phyloP scores from a whole-genome alignment of 2,888 invertebrate genomes.

The Panzeria rudis region DNA sequence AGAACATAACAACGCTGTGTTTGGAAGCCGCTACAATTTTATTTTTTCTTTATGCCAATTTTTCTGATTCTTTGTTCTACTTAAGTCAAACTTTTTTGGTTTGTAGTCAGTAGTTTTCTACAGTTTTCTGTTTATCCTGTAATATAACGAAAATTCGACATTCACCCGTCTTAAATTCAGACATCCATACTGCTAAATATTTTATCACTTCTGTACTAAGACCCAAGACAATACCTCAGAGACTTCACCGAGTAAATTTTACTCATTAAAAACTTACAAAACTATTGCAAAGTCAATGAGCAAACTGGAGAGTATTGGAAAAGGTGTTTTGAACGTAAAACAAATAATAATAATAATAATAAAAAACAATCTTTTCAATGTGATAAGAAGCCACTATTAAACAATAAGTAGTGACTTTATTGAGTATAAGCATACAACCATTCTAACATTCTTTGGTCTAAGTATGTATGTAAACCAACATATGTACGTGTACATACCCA shows the following conservation, averaged over 20 bases:
- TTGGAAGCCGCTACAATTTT: no score
- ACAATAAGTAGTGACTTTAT: conserved; percentile 54
- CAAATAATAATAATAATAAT: conserved; percentile 35
- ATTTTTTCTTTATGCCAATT: no score
- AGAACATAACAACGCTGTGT: no score
- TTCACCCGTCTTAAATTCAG: no score
- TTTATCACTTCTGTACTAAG: not conserved
- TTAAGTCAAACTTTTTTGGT: no score
- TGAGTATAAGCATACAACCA: conserved; percentile 45
- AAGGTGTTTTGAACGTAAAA: conserved; percentile 56
- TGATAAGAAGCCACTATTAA: conserved; percentile 74
- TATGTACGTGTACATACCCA: conserved; percentile 1
- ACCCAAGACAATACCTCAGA: conserved; percentile 3
- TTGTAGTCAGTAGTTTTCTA: no score
- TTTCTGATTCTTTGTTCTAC: no score
- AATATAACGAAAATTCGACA: no score
- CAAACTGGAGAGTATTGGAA: conserved; percentile 21
- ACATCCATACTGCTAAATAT: not conserved
- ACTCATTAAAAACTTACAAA: not conserved
- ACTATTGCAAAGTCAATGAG: conserved; percentile 17
- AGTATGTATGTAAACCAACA: conserved; percentile 24
- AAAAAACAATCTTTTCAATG: conserved; percentile 67
- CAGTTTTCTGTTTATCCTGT: no score
- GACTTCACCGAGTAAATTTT: not conserved
- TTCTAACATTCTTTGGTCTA: conserved; percentile 29